A percentile compares a stretch with the other conserved stretches of the same genome.
Conservation (phyloP, 1,140 invertebrate genomes). For the Bombus polaris region DNA sequence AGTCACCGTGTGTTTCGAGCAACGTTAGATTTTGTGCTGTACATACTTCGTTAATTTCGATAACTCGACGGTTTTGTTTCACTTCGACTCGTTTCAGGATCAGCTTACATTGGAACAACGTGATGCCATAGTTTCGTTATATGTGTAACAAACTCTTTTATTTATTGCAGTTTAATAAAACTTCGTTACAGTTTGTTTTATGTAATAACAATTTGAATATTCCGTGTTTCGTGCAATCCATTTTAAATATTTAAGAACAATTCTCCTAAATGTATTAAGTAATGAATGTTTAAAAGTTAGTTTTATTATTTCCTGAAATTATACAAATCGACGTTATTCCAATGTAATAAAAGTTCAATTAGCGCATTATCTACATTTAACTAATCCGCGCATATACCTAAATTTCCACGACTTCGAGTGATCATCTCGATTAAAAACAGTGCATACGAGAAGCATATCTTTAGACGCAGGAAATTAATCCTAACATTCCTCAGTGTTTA, state of each 20-base stretch:
- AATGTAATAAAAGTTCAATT: background rate
- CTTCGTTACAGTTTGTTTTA: too few species aligned
- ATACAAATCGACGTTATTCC: conserved; percentile 10
- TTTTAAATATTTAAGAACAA: too few species aligned
- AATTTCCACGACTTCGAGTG: conserved; percentile 8
- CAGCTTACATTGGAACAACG: conserved; percentile 5
- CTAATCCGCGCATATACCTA: background rate
- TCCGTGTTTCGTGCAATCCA: too few species aligned
- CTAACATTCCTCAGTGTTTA: too few species aligned
- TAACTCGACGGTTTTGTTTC: background rate
- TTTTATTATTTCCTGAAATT: background rate
- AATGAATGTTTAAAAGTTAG: background rate
- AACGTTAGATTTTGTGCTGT: conserved; percentile 17
- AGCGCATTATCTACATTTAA: background rate
- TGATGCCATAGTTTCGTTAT: background rate
- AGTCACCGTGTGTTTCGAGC: background rate
- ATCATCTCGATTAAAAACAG: background rate
- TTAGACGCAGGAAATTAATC: background rate
- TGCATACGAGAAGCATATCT: background rate
- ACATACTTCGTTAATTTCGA: conserved; percentile 21
- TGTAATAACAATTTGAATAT: too few species aligned
- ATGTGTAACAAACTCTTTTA: background rate
- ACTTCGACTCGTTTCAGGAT: background rate
- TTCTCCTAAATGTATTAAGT: too few species aligned
- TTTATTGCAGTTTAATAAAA: background rate